Evolutionary conservation across 1,140 invertebrate species (phyloP), one percentile per base, ranked within the genome.

Genomic region (Latrodectus geometricus): DNA sequence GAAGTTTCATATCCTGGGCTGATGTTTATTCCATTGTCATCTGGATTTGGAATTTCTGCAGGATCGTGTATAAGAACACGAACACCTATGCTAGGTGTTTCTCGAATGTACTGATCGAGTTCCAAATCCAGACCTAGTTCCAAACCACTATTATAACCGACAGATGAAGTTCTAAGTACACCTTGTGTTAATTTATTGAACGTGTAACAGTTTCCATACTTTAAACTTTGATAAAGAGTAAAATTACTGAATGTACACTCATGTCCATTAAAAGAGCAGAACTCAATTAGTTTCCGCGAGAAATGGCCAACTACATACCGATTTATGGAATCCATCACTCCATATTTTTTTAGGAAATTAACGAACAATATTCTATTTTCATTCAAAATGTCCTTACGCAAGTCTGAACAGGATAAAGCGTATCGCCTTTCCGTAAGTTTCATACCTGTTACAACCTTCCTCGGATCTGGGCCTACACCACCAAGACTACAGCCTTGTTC

Each of bases 1-100:
- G 89, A 90, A 7, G 90, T 90, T 23, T 89, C 88, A 23, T 78
- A 80, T 0, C 90, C 91, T 0, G 91, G 91, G 2, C 90, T 73
- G 2, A 92, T 82, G 20, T 90, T 90, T 48, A 92, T 88, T 0
- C 91, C 91, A 20, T 91, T 88, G 49, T 91, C 91, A 80, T 91
- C 91, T 0, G 91, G 90, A 76, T 91, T 90, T 0, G 91, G 91
- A 78, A 89, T 89, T 9, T 89, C 84, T 9, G 89, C 89, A 23
- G 90, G 88, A 14, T 88, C 87, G 86, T 92, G 92, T 49, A 91
- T 89, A 5, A 91, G 69, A 14, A 92, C 88, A 49, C 90, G 80
- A 5, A 90, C 88, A 9, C 91, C 92, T 88, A 90, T 17, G 84
- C 15, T 61, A 8, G 56, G 89, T 5, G 90, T 74, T 0, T 17